Evolutionary conservation across 2,797 vertebrate genomes (phyloP).

Genomic region (Falco novaeseelandiae): DNA sequence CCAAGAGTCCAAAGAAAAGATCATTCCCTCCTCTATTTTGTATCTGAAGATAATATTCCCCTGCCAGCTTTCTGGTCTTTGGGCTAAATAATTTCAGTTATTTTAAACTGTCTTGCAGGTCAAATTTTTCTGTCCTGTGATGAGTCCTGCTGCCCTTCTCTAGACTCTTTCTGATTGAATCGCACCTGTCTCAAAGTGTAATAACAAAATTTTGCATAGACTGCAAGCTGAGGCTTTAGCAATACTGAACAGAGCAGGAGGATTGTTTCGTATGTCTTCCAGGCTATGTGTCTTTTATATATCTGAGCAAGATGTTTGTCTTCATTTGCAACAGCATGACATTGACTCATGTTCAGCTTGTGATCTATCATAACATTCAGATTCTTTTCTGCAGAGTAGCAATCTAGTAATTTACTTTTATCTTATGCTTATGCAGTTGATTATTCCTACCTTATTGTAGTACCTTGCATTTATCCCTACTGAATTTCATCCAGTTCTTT

Average conservation of each 20-base stretch:
- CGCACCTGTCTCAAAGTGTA: background rate
- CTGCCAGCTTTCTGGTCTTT: background rate
- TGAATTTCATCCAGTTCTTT: background rate
- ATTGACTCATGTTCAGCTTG: constrained; percentile 35
- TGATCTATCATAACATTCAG: background rate
- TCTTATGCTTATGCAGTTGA: background rate
- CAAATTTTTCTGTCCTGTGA: background rate
- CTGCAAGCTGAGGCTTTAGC: background rate
- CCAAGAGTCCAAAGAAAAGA: background rate
- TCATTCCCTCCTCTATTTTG: background rate
- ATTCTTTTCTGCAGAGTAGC: background rate
- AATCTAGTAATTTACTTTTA: background rate
- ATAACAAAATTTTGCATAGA: background rate
- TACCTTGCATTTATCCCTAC: background rate
- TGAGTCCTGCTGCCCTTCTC: background rate
- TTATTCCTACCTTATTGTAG: background rate
- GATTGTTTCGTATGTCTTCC: background rate
- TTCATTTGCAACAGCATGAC: constrained; percentile 24
- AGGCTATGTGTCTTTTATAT: background rate
- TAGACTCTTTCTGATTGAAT: background rate
- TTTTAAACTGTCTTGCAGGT: background rate
- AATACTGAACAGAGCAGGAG: background rate
- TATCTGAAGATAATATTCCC: background rate
- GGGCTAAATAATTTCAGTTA: background rate
- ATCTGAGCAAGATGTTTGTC: background rate